Evolutionary conservation across 2,113 vertebrate genomes (phyloP).

Genomic region (Calidris pygmaea): DNA sequence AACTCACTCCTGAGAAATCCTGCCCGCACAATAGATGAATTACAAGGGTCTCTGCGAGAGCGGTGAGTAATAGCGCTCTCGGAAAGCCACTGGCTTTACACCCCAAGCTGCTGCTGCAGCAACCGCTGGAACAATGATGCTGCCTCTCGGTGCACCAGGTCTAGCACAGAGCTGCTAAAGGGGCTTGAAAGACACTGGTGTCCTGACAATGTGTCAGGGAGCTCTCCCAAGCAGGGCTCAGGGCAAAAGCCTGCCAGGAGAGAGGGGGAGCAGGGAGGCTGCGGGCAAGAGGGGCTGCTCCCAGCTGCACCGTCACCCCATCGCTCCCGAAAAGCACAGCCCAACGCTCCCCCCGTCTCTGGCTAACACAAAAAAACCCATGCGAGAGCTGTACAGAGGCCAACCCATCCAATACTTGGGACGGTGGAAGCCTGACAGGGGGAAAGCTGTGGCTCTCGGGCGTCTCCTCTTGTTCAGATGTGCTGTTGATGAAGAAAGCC

Average conservation of each 20-base stretch:
- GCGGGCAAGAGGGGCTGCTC: not conserved
- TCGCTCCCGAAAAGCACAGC: fast-evolving
- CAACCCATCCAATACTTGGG: fast-evolving
- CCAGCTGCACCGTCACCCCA: fast-evolving
- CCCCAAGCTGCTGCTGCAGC: not conserved
- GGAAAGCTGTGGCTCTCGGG: not conserved
- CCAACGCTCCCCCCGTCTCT: fast-evolving
- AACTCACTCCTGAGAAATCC: not conserved
- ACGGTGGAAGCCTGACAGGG: not conserved
- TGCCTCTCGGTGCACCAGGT: not conserved
- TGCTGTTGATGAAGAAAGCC: not conserved
- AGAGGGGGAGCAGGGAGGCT: not conserved
- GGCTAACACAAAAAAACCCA: not conserved
- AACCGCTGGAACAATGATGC: fast-evolving
- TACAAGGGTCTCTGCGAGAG: not conserved
- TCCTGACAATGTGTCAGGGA: not conserved
- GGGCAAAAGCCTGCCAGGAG: not conserved
- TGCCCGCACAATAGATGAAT: not conserved
- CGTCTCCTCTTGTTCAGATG: not conserved
- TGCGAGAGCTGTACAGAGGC: fast-evolving
- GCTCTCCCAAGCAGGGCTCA: fast-evolving
- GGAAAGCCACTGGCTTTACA: not conserved
- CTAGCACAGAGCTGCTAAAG: not conserved
- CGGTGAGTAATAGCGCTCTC: not conserved
- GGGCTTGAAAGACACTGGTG: not conserved